Percentiles rank a stretch among this genome's conserved stretches.
Evolutionary conservation across 2,888 invertebrate species (phyloP).

Genomic region (Ischnus inquisitorius): DNA sequence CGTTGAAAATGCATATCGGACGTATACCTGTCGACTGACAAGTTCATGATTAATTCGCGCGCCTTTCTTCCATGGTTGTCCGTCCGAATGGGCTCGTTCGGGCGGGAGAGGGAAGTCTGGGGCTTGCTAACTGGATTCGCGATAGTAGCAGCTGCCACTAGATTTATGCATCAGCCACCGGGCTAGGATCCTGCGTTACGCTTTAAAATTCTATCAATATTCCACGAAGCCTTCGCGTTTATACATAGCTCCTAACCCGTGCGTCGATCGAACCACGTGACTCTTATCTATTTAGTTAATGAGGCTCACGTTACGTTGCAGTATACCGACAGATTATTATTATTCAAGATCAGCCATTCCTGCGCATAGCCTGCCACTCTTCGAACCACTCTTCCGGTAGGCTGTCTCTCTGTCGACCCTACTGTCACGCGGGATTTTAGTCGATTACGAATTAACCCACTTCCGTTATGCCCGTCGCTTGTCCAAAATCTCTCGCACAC

Average conservation of each 20-base stretch:
- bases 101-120: conserved; percentile 8
- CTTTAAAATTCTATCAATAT: conserved; percentile 76
- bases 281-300: conserved; percentile 79
- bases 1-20: conserved; percentile 41
- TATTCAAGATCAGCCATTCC: conserved; percentile 44
- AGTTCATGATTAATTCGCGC: conserved; percentile 73
- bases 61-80: conserved; percentile 61
- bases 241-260: conserved; percentile 53
- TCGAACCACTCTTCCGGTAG: conserved; percentile 5
- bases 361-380: conserved; percentile 1
- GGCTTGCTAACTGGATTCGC: conserved; percentile 30
- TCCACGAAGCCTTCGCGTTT: conserved; percentile 67
- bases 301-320: conserved; percentile 57
- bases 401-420: conserved; percentile 16
- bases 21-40: conserved; percentile 54
- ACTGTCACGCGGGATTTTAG: conserved; percentile 3
- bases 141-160: conserved; percentile 50
- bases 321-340: conserved; percentile 43
- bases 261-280: conserved; percentile 73
- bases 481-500: neutral
- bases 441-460: conserved; percentile 33
- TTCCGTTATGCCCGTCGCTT: conserved; percentile 2
- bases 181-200: conserved; percentile 46
- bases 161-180: conserved; percentile 64
- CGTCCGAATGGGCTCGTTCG: conserved; percentile 3